Evolutionary conservation across 2,888 invertebrate species (phyloP).

Genomic region (Aricia artaxerxes): DNA sequence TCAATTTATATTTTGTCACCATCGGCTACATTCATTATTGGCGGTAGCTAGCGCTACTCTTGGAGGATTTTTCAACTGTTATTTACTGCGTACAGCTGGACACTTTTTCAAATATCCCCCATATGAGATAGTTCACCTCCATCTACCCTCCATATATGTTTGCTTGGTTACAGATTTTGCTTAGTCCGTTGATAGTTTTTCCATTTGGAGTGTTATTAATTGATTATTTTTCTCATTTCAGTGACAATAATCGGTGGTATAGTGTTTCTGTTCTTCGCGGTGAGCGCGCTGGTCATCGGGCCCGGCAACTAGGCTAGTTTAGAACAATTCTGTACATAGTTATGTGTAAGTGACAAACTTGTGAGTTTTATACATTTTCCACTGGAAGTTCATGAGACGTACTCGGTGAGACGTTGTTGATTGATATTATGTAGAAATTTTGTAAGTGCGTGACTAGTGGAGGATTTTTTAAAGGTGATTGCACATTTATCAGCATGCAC

Average conservation of each 20-base stretch:
- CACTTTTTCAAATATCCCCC: too few relatives aligned
- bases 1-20: too few relatives aligned
- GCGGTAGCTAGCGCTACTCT: too few relatives aligned
- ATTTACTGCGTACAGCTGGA: too few relatives aligned
- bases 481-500: too few relatives aligned
- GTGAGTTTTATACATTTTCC: constrained; percentile 20
- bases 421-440: not conserved
- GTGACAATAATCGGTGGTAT: constrained; percentile 98
- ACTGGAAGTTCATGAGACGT: not conserved
- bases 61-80: too few relatives aligned
- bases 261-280: constrained; percentile 96
- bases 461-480: not conserved
- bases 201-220: not conserved
- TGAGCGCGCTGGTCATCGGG: constrained; percentile 93
- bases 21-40: too few relatives aligned
- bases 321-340: constrained; percentile 33
- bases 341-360: constrained; percentile 37
- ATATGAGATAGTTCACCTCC: too few relatives aligned
- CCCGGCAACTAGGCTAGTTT: constrained; percentile 71
- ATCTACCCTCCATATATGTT: too few relatives aligned
- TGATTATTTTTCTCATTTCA: constrained; percentile 77
- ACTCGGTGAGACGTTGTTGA: not conserved
- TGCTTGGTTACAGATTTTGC: too few relatives aligned
- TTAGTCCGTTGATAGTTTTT: too few relatives aligned
- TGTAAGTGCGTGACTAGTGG: not conserved